Percentiles rank a stretch among this genome's conserved stretches.
phyloP scores from a whole-genome alignment of 2,888 invertebrate species.

The Cataglyphis rosenhaueri region DNA sequence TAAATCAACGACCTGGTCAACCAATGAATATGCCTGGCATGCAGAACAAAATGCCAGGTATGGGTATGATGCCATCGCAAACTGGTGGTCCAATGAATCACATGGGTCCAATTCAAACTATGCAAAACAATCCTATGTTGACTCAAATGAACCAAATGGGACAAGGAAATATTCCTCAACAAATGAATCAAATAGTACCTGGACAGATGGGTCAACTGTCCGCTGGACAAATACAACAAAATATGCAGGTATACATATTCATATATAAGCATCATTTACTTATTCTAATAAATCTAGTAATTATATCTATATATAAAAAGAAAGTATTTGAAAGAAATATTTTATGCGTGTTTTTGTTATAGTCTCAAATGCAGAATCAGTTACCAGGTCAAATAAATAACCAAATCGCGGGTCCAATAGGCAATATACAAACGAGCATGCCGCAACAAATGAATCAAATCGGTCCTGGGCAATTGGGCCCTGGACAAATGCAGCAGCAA shows the following conservation, averaged over 20 bases:
- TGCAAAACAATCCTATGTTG: conserved; percentile 86
- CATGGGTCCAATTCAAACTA: conserved; percentile 87
- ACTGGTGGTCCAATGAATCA: conserved; percentile 85
- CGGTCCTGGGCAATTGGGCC: conserved; percentile 80
- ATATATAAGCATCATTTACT: background rate
- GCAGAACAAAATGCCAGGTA: conserved; percentile 87
- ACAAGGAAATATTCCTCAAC: conserved; percentile 82
- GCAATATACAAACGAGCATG: conserved; percentile 80
- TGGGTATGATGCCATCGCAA: conserved; percentile 85
- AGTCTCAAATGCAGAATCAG: conserved; percentile 83
- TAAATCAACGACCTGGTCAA: conserved; percentile 89
- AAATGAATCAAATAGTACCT: conserved; percentile 83
- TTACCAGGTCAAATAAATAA: conserved; percentile 83
- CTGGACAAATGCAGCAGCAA: conserved; percentile 84
- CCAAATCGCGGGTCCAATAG: conserved; percentile 82
- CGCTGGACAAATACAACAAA: conserved; percentile 82
- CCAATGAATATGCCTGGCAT: conserved; percentile 88
- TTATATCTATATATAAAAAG: background rate
- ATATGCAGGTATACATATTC: conserved; percentile 77
- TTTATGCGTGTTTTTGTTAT: background rate
- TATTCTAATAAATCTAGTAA: background rate
- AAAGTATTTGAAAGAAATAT: background rate
- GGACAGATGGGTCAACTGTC: conserved; percentile 81
- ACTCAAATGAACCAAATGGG: conserved; percentile 85
- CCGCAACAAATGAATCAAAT: conserved; percentile 85